Base-by-base conservation (phyloP, 2,888 invertebrate genomes). In the Trichopoda pennipes region DNA sequence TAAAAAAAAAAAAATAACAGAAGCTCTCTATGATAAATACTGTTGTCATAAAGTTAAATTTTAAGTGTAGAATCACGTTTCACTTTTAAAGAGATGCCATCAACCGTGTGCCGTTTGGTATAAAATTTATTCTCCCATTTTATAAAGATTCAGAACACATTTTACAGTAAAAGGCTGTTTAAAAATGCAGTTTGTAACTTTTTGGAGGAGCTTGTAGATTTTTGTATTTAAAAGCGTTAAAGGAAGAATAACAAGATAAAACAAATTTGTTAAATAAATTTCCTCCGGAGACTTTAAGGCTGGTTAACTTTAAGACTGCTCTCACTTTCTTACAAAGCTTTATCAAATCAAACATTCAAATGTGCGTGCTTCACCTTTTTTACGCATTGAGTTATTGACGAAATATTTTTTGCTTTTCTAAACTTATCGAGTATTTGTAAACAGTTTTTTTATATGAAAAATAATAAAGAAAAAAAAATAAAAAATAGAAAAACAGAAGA, bases 21-120 rank as follows among this genome's bases (percentile, higher is more conserved):
- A 47, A 64, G 56, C 51, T 51, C 16, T 17, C 17, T 38, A 49
- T 38, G 12, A 1, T 1, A 6, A 28, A 38, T 38, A 38, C 1
- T 42, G 53, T 77, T 72, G 82, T 79, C 79, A 79, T 56, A 82
- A 82, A 82, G 82, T 79, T 82, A 76, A 28, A 75, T 61, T 72
- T 76, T 63, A 79, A 79, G 82, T 82, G 75, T 68, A 61, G 79
- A 79, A 82, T 79, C 82, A 82, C 82, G 82, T 82, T 75, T 76
- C 66, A 69, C 44, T 66, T 68, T 77, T 49, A 12, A 38, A 49
- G 47, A 49, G 55, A 35, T 64, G 53, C 56, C 21, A 21, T 64
- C 16, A 66, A 53, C 23, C 49, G 47, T 35, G 23, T 56, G 23
- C 42, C 21, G 19, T 42, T 17, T 38, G 21, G 19, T 10, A 35